phyloP scores from a whole-genome alignment of 2,113 vertebrate genomes.

The Psephotus haematonotus region DNA sequence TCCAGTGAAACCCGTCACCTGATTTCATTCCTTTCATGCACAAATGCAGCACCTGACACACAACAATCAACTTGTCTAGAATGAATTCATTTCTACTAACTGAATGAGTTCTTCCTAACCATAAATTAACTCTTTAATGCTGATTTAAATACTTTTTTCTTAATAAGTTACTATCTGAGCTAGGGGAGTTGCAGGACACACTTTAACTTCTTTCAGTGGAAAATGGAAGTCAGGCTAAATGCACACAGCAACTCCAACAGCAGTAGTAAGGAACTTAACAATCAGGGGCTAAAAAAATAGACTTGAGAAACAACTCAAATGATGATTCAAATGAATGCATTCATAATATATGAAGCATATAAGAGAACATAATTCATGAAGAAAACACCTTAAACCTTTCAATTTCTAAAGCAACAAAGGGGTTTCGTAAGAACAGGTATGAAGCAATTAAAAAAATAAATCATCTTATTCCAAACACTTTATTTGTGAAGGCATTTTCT shows the following conservation, averaged over 20 bases:
- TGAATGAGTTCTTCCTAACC: neutral
- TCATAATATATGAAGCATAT: neutral
- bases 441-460: slow-evolving; percentile 19
- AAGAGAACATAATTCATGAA: neutral
- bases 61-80: neutral
- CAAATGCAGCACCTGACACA: neutral
- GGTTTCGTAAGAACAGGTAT: neutral
- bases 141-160: neutral
- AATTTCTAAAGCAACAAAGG: neutral
- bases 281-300: neutral
- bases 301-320: neutral
- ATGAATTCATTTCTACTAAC: neutral
- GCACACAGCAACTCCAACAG: neutral
- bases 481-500: slow-evolving; percentile 23
- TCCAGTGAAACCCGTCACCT: neutral
- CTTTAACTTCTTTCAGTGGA: neutral
- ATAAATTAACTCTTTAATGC: neutral
- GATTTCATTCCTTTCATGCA: neutral
- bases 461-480: slow-evolving; percentile 9
- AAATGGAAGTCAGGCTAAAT: neutral
- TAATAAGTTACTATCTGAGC: neutral
- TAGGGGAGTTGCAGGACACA: neutral
- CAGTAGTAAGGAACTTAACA: neutral
- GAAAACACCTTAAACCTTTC: neutral
- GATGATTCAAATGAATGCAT: neutral